Base-by-base conservation (phyloP, 2,888 invertebrate species). In the Pollenia angustigena region DNA sequence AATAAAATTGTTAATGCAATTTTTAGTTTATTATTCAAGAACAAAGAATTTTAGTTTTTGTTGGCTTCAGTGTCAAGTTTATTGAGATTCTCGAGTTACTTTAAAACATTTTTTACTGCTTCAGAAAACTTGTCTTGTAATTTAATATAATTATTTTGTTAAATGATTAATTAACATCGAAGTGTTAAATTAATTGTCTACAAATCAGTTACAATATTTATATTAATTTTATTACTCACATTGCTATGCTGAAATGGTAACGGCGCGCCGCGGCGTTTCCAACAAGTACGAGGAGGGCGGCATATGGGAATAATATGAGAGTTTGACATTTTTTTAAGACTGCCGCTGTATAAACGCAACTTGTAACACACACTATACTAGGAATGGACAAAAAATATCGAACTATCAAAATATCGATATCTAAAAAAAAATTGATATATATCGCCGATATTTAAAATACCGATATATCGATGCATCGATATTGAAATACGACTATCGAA, bases 21-120 rank as follows among this genome's bases (percentile, higher is more conserved):
- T 76, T 52, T 52, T 4, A 56, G 66, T 68, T 66, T 16, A 14
- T 32, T 48, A 50, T 54, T 44, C 8, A 12, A 18, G 48, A 78
- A 62, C 14, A 12, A 54, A 54, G 11, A 46, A 64, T 10, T 64
- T 0, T 46, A 64, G 58, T 18, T 60, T 58, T n/a, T 52, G n/a
- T n/a, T n/a, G n/a, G 52, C 71, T 66, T 74, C 74, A 81, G 56
- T 74, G 81, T 74, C 74, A 81, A 81, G 81, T 81, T 81, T 66
- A 74, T 4, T 46, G 14, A n/a, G 48, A 58, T 32, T 46, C 66
- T 81, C 74, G 18, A 74, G 54, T 81, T 81, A 50, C 44, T 48
- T 32, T 11, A 40, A 52, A 68, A 12, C 40, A 16, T 16, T 69
- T 23, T 52, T 69, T 46, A 56, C 12, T 71, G 52, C n/a, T 71